A percentile compares a stretch with the other conserved stretches of the same genome.
These are phyloP conservation scores for Phrynosoma platyrhinos DNA, from an alignment of 2,113 vertebrate species.

Conservation along the genomic window DNA sequence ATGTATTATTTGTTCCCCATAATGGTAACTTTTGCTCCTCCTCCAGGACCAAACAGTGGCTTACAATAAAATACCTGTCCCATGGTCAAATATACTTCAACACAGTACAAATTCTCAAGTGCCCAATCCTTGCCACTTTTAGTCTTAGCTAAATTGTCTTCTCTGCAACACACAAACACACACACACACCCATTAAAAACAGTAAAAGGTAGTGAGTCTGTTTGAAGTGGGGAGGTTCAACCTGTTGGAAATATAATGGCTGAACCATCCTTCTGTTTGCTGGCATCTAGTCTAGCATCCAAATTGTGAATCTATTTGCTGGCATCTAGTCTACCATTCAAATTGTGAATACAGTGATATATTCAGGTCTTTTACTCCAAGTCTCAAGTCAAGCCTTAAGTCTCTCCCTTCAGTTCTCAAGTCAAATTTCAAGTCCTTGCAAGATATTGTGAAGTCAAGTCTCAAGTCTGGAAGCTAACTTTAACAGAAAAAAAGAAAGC, in stretches of 20 bases:
- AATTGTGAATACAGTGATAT: background rate
- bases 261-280: background rate
- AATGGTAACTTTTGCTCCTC: too few species aligned
- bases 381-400: too few species aligned
- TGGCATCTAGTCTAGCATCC: background rate
- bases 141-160: background rate
- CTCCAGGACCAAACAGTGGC: too few species aligned
- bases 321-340: background rate
- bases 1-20: too few species aligned
- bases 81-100: background rate
- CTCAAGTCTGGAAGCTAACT: too few species aligned
- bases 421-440: too few species aligned
- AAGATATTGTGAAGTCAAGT: too few species aligned
- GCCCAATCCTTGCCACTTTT: too few species aligned
- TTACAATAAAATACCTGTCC: background rate
- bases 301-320: background rate
- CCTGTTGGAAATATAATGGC: background rate
- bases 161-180: too few species aligned
- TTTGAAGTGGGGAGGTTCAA: background rate
- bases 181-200: background rate
- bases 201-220: background rate
- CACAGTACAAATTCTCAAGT: background rate
- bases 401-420: too few species aligned
- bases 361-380: too few species aligned
- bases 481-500: too few species aligned